Evolutionary conservation across 2,888 invertebrate species (phyloP).

Genomic region (Cinara cedri): DNA sequence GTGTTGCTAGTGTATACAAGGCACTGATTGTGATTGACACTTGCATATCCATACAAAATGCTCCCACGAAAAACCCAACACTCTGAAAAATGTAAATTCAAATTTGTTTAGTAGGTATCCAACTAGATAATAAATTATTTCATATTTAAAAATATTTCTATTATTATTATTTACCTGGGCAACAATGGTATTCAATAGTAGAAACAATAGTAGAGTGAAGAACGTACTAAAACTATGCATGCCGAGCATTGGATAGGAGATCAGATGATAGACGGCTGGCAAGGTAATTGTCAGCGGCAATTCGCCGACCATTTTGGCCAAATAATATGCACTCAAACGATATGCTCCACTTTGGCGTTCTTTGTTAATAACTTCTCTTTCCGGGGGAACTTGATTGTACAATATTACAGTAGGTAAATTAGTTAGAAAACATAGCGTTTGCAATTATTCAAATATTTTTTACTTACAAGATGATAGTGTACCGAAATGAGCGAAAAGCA

Average conservation of each 20-base stretch:
- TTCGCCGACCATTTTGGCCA: constrained; percentile 83
- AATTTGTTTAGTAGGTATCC: background rate
- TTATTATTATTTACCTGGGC: constrained; percentile 68
- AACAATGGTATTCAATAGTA: constrained; percentile 75
- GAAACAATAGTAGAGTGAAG: constrained; percentile 72
- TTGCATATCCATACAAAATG: constrained; percentile 77
- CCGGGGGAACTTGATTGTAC: constrained; percentile 72
- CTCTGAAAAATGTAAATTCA: constrained; percentile 64
- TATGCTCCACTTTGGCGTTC: constrained; percentile 80
- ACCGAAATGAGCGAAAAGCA: constrained; percentile 79
- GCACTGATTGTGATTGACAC: constrained; percentile 79
- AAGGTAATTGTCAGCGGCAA: constrained; percentile 76
- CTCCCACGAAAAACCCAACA: constrained; percentile 80
- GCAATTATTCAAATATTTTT: background rate
- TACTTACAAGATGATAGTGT: constrained; percentile 76
- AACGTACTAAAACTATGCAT: constrained; percentile 72
- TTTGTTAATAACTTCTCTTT: constrained; percentile 79
- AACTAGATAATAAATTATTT: background rate
- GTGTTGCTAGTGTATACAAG: constrained; percentile 76
- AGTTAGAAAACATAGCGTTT: constrained; percentile 32
- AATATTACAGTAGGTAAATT: background rate
- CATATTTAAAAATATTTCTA: no score
- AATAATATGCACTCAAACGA: constrained; percentile 78
- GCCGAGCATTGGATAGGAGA: constrained; percentile 79
- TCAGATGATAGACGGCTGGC: constrained; percentile 77